These are phyloP conservation scores for Pecten maximus DNA, from an alignment of 2,888 invertebrate genomes.

Conservation along the genomic window DNA sequence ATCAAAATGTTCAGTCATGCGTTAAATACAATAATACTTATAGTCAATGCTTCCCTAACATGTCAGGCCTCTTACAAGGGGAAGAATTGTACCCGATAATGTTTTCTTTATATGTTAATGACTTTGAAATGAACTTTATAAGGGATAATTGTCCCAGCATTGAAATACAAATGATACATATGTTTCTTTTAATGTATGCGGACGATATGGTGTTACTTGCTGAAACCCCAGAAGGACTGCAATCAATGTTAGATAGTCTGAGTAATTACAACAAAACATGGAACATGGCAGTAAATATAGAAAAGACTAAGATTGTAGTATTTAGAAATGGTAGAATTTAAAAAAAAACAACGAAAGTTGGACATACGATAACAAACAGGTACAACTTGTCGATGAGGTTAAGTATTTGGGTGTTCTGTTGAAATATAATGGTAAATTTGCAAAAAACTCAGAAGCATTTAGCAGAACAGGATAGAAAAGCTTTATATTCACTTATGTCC, in stretches of 20 bases:
- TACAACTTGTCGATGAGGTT: constrained; percentile 49
- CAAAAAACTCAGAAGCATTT: constrained; percentile 38
- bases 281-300: constrained; percentile 38
- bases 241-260: constrained; percentile 37
- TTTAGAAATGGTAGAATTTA: constrained; percentile 41
- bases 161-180: neutral
- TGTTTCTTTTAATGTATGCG: constrained; percentile 40
- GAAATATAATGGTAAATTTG: constrained; percentile 46
- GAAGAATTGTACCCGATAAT: constrained; percentile 24
- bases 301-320: constrained; percentile 45
- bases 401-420: constrained; percentile 48
- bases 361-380: neutral
- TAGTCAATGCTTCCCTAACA: neutral
- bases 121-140: neutral
- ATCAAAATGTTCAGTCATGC: neutral
- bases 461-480: constrained; percentile 28
- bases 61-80: constrained; percentile 27
- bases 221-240: constrained; percentile 38
- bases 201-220: constrained; percentile 36
- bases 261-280: constrained; percentile 39
- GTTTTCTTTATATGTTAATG: constrained; percentile 37
- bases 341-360: constrained; percentile 37
- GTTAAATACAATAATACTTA: neutral
- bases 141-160: neutral
- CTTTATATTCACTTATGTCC: constrained; percentile 16